A percentile compares a stretch with the other conserved stretches of the same genome.
Evolutionary conservation across 2,113 vertebrate genomes (phyloP).

Genomic region (Leucopsar rothschildi): DNA sequence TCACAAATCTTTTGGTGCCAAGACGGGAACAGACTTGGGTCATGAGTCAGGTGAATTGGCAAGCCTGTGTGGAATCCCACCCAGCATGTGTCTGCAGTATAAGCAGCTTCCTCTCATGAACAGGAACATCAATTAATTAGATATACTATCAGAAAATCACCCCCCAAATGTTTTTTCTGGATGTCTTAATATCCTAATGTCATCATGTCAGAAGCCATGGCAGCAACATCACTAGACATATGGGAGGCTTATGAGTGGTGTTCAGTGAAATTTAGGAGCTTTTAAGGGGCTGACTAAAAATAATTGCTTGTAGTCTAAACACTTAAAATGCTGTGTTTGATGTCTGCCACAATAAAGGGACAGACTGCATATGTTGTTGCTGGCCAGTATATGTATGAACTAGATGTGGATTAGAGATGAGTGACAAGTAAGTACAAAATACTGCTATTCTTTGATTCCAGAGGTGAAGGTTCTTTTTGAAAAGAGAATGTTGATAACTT

Average conservation of each 20-base stretch:
- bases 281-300: neutral
- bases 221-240: neutral
- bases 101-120: neutral
- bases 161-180: neutral
- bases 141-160: neutral
- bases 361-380: neutral
- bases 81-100: neutral
- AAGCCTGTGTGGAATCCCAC: neutral
- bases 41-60: neutral
- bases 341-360: neutral
- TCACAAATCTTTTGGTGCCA: neutral
- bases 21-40: neutral
- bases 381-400: neutral
- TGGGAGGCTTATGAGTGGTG: neutral
- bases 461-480: fast-evolving
- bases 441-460: neutral
- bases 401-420: neutral
- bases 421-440: neutral
- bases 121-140: neutral
- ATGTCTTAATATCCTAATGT: neutral
- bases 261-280: neutral
- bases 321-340: neutral
- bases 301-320: neutral
- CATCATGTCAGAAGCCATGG: neutral
- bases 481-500: neutral